A percentile compares a stretch with the other conserved stretches of the same genome.
Conservation (phyloP, 2,797 vertebrate species). For the Pangasius krempfi region DNA sequence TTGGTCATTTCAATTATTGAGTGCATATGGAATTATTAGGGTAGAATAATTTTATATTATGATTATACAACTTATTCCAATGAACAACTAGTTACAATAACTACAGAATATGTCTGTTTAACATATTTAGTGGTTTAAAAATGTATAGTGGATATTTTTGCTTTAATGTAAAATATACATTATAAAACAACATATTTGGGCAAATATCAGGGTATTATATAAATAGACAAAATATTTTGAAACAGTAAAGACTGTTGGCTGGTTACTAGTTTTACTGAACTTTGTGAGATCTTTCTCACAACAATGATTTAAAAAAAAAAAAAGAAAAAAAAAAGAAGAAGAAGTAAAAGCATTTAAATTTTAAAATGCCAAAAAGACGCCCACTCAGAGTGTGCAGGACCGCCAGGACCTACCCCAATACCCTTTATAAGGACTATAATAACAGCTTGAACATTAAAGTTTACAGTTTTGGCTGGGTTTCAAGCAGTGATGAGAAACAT, state of each 20-base stretch:
- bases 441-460: slow-evolving; percentile 65
- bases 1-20: not conserved
- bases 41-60: not conserved
- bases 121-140: not conserved
- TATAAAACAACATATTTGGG: not conserved
- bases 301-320: not conserved
- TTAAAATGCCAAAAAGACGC: slow-evolving; percentile 71
- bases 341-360: slow-evolving; percentile 7
- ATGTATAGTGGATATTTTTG: not conserved
- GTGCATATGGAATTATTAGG: not conserved
- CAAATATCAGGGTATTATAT: not conserved
- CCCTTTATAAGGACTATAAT: slow-evolving; percentile 74
- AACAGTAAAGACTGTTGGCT: not conserved
- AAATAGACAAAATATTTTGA: not conserved
- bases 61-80: not conserved
- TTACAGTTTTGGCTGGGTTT: slow-evolving; percentile 78
- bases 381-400: slow-evolving; percentile 54
- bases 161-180: not conserved
- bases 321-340: not conserved
- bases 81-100: not conserved
- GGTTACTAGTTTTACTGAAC: not conserved
- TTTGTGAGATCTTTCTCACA: not conserved
- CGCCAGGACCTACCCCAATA: slow-evolving; percentile 66
- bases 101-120: not conserved
- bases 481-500: slow-evolving; percentile 92